A percentile compares a stretch with the other conserved stretches of the same genome.
Conservation (phyloP, 1,140 invertebrate species). For the Leptopilina clavipes region DNA sequence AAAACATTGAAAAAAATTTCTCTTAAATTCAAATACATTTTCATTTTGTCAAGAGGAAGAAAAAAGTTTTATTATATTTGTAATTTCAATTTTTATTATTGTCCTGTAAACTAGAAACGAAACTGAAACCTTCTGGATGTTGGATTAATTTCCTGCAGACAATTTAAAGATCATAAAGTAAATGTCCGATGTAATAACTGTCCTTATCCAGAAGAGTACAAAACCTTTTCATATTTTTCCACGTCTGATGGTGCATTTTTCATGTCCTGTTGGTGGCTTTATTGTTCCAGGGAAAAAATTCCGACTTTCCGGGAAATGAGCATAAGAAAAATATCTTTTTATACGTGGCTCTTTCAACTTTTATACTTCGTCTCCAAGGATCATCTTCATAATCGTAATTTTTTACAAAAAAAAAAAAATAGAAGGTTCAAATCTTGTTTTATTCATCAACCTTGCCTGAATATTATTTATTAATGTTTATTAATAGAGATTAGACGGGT, state of each 20-base stretch:
- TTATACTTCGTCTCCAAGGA: neutral
- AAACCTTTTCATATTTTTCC: neutral
- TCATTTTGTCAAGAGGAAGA: too few relatives aligned
- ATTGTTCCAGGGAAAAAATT: neutral
- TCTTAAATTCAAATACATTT: too few relatives aligned
- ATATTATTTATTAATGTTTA: too few relatives aligned
- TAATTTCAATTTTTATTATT: too few relatives aligned
- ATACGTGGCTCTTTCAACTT: neutral
- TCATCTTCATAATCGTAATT: neutral
- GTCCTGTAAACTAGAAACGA: neutral
- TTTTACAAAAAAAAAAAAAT: neutral
- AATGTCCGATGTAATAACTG: neutral
- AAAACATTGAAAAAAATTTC: too few relatives aligned
- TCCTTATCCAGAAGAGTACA: neutral
- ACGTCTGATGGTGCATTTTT: neutral
- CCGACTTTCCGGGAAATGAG: neutral
- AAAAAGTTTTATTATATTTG: too few relatives aligned
- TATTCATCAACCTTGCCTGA: too few relatives aligned
- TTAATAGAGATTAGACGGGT: too few relatives aligned
- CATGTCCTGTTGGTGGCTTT: constrained; percentile 21
- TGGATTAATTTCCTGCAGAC: neutral
- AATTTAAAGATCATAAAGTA: constrained; percentile 1
- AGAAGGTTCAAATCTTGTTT: too few relatives aligned
- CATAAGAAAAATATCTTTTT: constrained; percentile 22
- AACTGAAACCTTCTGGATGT: neutral